Base-by-base conservation (phyloP, 2,113 vertebrate genomes). In the Tichodroma muraria region DNA sequence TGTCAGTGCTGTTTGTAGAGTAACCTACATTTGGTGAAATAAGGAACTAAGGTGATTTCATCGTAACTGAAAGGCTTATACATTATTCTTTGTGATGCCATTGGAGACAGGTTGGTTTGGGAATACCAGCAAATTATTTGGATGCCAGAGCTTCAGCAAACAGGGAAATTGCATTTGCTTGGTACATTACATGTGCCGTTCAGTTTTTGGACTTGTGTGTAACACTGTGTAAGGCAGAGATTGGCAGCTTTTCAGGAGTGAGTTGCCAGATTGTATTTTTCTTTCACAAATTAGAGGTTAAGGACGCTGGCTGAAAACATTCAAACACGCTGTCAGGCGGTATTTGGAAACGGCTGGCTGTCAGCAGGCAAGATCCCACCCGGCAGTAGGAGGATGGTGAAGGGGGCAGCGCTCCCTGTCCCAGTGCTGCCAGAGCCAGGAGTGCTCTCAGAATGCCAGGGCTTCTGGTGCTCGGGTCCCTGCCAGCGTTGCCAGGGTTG, bases 261-360 rank as follows among this genome's bases (percentile, higher is more conserved):
- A 68, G 47, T 69, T 90, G 76, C 96, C 90, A 93, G 88, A 86
- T 40, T 90, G 68, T 95, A 93, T 93, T 96, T 94, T 88, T 88
- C 92, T 96, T 88, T 91, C 88, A 85, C 72, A 88, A 85, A 83
- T 73, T 66, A 78, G 83, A 83, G 94, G 92, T 91, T 93, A 94
- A 83, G 95, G 57, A 35, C 1, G 5, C 71, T 66, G 68, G 59
- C n/a, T 70, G 82, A 40, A 95, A 94, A 92, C 92, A 93, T 40
- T 88, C 14, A 47, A 31, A 25, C 4, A 4, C 0, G 2, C 80
- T 94, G 72, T 80, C 64, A 78, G 83, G 80, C 4, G 0, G 33
- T 70, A 72, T 91, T 95, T 93, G 92, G 92, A 80, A 94, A 49
- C 0, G 4, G 37, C 90, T 85, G 88, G 64, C 68, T 90, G 42